phyloP scores from a whole-genome alignment of 2,888 invertebrate genomes.

The Lamellibrachia satsuma region DNA sequence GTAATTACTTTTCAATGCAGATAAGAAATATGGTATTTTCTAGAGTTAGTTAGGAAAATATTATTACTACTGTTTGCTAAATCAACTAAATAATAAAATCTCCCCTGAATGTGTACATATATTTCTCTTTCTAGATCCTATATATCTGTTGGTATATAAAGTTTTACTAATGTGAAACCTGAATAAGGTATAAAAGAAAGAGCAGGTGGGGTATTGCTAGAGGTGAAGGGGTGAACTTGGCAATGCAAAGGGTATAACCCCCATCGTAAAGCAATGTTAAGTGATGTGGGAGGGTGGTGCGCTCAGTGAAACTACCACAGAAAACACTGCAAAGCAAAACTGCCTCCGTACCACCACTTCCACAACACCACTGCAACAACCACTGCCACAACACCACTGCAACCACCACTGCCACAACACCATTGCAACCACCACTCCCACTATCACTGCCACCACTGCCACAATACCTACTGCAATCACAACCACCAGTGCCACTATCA shows the following conservation, averaged over 20 bases:
- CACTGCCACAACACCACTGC: background rate
- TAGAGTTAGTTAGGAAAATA: no score
- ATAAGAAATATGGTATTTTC: no score
- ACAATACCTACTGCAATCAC: background rate
- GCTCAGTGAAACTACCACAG: background rate
- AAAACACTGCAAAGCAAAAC: background rate
- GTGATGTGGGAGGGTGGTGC: background rate
- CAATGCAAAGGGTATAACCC: background rate
- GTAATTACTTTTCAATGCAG: no score
- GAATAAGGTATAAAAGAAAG: background rate
- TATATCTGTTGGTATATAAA: background rate
- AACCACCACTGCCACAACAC: background rate
- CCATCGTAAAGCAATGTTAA: background rate
- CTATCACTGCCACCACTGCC: background rate
- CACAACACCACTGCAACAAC: background rate
- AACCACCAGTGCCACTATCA: background rate
- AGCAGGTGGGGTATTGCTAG: conserved; percentile 13
- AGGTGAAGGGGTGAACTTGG: background rate
- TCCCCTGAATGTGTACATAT: background rate
- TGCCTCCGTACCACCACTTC: background rate
- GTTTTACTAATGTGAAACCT: background rate
- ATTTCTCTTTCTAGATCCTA: background rate
- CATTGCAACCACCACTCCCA: background rate
- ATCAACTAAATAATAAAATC: background rate
- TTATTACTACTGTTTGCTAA: background rate